Evolutionary conservation across 2,888 invertebrate species (phyloP), one percentile per base, ranked within the genome.

Genomic region (Leptura quadrifasciata): DNA sequence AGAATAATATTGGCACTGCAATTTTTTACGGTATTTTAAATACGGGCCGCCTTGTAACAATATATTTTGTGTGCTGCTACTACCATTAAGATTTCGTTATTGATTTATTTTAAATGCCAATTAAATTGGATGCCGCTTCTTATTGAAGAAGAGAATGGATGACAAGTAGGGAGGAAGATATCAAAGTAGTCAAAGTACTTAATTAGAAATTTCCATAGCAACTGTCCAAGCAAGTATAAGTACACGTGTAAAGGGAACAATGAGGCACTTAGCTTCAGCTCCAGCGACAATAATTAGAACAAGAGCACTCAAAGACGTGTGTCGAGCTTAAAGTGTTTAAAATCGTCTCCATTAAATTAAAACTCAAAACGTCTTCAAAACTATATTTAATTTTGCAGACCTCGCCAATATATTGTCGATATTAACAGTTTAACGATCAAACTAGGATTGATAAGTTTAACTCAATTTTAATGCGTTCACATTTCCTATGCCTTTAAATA

Each of bases 151-250:
- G 58, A 20, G 69, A 24, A 24, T 18, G 15, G 58, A n/a, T 57
- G 35, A 60, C 47, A 57, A 69, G 54, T 31, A 60, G 21, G 24
- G 47, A 35, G 69, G 69, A 58, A 58, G 61, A 71, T 61, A 39
- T 71, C 71, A 61, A 47, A 60, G 69, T 47, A 69, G 39, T 35
- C 58, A 31, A 58, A 58, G 61, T 61, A 71, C 61, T 68, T 74
- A 77, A 77, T 77, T 77, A 74, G 77, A 58, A 68, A 77, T 77
- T 74, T 71, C 77, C 74, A 77, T 77, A 72, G 77, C 74, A 77
- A 77, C 76, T 61, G 71, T 72, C 76, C 74, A 58, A 60, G 70
- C 61, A 72, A 70, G 67, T 74, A 76, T 64, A 52, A 18, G 21
- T 71, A 52, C 61, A 70, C 70, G 47, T 21, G 70, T 61, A 61